Percentiles rank a stretch among this genome's conserved stretches.
phyloP scores from a whole-genome alignment of 2,888 invertebrate genomes.

The Nemapogon koenigi region DNA sequence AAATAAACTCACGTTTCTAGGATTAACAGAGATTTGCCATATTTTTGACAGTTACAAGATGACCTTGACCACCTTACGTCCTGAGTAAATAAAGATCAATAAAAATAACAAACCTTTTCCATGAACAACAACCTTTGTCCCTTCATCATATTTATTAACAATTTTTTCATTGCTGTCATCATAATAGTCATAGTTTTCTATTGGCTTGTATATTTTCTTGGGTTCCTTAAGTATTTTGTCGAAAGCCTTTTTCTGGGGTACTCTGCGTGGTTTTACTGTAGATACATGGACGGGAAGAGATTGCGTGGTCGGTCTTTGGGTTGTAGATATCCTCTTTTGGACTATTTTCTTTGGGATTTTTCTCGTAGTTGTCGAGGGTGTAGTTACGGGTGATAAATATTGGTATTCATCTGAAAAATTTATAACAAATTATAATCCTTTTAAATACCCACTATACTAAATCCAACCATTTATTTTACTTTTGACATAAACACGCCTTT shows the following conservation, averaged over 20 bases:
- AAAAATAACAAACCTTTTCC: slow-evolving; percentile 40
- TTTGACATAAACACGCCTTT: no score
- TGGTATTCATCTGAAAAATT: slow-evolving; percentile 48
- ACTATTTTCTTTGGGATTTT: slow-evolving; percentile 35
- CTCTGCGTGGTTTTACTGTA: slow-evolving; percentile 20
- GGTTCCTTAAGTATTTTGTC: slow-evolving; percentile 23
- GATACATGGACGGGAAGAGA: slow-evolving; percentile 17
- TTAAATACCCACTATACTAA: no score
- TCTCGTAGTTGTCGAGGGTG: slow-evolving; percentile 33
- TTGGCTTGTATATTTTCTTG: slow-evolving; percentile 33
- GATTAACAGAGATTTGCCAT: no score
- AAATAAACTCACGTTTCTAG: no score
- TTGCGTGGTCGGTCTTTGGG: slow-evolving; percentile 26
- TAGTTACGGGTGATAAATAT: slow-evolving; percentile 43
- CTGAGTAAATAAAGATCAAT: no score
- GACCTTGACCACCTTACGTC: no score
- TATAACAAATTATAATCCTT: no score
- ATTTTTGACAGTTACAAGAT: no score
- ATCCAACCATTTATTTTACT: no score
- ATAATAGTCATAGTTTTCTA: slow-evolving; percentile 71
- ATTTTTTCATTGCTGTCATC: slow-evolving; percentile 69
- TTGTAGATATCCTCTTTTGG: slow-evolving; percentile 40
- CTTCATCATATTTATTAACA: slow-evolving; percentile 45
- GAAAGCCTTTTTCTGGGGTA: slow-evolving; percentile 26
- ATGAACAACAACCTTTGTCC: slow-evolving; percentile 64